Evolutionary conservation across 2,888 invertebrate genomes (phyloP).

Genomic region (Cataglyphis cursor): DNA sequence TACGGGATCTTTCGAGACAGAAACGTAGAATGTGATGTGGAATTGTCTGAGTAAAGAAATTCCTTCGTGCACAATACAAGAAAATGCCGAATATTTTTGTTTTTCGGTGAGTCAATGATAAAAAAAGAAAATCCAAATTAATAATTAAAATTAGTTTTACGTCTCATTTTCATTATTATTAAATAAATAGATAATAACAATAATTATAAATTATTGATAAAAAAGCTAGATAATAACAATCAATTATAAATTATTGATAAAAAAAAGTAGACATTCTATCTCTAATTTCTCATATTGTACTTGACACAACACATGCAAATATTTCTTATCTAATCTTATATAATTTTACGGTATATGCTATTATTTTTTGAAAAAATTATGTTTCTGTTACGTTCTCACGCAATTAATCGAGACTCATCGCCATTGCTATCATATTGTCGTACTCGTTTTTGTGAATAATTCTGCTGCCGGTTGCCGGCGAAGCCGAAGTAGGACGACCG

Average conservation of each 20-base stretch:
- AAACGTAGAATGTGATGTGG: slow-evolving; percentile 62
- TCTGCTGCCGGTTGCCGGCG: slow-evolving; percentile 82
- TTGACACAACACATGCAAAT: background rate
- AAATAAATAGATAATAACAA: background rate
- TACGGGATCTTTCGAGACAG: background rate
- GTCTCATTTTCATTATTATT: background rate
- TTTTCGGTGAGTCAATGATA: slow-evolving; percentile 70
- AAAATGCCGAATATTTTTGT: slow-evolving; percentile 55
- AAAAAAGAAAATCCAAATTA: background rate
- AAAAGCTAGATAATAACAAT: background rate
- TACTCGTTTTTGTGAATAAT: slow-evolving; percentile 76
- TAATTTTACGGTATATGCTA: background rate
- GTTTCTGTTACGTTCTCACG: background rate
- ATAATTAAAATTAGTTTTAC: background rate
- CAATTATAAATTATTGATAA: background rate
- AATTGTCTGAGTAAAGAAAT: slow-evolving; percentile 18
- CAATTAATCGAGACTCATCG: slow-evolving; percentile 70
- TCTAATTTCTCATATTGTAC: background rate
- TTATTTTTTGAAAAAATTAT: background rate
- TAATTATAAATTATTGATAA: background rate
- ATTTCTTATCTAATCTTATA: background rate
- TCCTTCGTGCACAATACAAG: background rate
- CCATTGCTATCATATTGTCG: slow-evolving; percentile 72
- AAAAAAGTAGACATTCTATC: background rate
- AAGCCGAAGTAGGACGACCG: slow-evolving; percentile 76